These are phyloP conservation scores for Callosobruchus maculatus DNA, from an alignment of 2,888 invertebrate species.

Conservation along the genomic window DNA sequence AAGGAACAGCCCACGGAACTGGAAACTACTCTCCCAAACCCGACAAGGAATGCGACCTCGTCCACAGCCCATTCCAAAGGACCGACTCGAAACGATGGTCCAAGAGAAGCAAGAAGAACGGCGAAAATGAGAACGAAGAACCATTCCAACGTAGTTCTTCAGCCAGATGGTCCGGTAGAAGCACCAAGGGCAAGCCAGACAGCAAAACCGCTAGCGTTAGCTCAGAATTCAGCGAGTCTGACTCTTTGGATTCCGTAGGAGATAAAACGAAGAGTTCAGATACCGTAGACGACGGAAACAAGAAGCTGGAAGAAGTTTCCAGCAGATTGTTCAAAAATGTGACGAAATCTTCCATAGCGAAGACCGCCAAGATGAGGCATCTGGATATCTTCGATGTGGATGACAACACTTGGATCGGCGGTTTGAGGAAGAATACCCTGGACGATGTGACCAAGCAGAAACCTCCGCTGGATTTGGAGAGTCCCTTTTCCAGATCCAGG, in stretches of 20 bases:
- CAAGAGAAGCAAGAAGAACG: slow-evolving; percentile 37
- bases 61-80: slow-evolving; percentile 50
- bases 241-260: slow-evolving; percentile 56
- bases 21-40: slow-evolving; percentile 15
- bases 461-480: slow-evolving; percentile 6
- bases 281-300: slow-evolving; percentile 21
- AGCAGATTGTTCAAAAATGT: slow-evolving; percentile 56
- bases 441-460: slow-evolving; percentile 12
- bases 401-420: slow-evolving; percentile 33
- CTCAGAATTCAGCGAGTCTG: slow-evolving; percentile 65
- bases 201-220: slow-evolving; percentile 57
- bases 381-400: slow-evolving; percentile 50
- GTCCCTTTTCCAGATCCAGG: slow-evolving; percentile 11
- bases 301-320: slow-evolving; percentile 38
- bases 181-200: slow-evolving; percentile 29
- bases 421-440: slow-evolving; percentile 25
- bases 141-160: slow-evolving; percentile 27
- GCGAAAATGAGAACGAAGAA: slow-evolving; percentile 8
- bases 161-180: slow-evolving; percentile 18
- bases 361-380: slow-evolving; percentile 59
- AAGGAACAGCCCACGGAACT: slow-evolving; percentile 68
- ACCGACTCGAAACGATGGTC: slow-evolving; percentile 52
- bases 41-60: slow-evolving; percentile 15
- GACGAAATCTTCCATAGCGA: slow-evolving; percentile 59
- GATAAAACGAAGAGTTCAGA: slow-evolving; percentile 28